These are phyloP conservation scores for Neomorphus geoffroyi DNA, from an alignment of 2,797 vertebrate species.

Conservation along the genomic window DNA sequence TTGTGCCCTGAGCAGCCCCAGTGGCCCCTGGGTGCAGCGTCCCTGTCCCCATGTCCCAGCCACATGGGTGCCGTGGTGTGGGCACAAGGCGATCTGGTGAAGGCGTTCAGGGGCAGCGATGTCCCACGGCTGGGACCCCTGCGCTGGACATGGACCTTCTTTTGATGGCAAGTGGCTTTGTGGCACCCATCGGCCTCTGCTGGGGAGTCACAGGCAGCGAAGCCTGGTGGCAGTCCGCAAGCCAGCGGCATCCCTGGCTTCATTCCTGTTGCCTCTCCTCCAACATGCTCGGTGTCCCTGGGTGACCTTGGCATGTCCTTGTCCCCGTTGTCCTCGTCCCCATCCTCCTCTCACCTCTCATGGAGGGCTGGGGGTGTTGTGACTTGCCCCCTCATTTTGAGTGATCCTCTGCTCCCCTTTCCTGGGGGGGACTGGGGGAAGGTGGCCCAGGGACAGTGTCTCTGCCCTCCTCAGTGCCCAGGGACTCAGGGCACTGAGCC, in stretches of 20 bases:
- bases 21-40: neutral
- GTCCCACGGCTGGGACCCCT: accelerated
- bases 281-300: neutral
- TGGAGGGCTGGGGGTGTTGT: neutral
- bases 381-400: accelerated
- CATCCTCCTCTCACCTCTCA: neutral
- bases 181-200: neutral
- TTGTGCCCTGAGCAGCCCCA: accelerated
- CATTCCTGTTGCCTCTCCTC: neutral
- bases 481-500: neutral
- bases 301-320: conserved; percentile 63
- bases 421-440: neutral
- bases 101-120: accelerated
- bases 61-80: accelerated
- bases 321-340: neutral
- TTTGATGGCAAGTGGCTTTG: neutral
- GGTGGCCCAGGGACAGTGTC: neutral
- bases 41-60: neutral
- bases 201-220: neutral
- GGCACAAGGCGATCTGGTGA: neutral
- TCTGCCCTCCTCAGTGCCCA: neutral
- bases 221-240: neutral
- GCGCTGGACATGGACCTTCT: neutral
- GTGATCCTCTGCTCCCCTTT: accelerated
- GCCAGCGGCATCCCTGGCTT: neutral